Evolutionary conservation across 2,888 invertebrate genomes (phyloP), one percentile per base, ranked within the genome.

Genomic region (Caenorhabditis uteleia): DNA sequence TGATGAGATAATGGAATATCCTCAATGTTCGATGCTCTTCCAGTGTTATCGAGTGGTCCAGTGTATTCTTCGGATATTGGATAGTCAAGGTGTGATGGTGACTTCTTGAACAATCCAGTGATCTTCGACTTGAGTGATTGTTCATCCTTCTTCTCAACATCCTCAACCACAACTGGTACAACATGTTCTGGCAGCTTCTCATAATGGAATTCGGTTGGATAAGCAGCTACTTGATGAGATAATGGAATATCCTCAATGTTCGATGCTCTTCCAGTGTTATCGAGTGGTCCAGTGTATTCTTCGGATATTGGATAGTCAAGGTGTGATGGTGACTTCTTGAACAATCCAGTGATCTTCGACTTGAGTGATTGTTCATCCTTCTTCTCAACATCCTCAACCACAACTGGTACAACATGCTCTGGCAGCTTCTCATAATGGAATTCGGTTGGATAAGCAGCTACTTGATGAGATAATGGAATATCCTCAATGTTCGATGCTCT

Each of bases 221-320:
- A 75, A 36, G 66, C 64, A 38, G 53, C 21, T 10, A 77, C 73
- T 39, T 70, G 61, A n/a, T 53, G 51, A 10, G 60, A 59, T 29
- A 76, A 51, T 25, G 75, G 73, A 12, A 53, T 29, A 14, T 60
- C 64, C 10, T 59, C 61, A 39, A 76, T 58, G 49, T 75, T 74
- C 14, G 20, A 25, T 7, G 46, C 21, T n/a, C 60, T 34, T 26
- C 27, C 23, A 33, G 66, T 67, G n/a, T 55, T 42, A 16, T 65
- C 59, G 18, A 69, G 38, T 34, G 67, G 70, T 33, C 75, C 75
- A 7, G 48, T 51, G 29, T 62, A 76, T 26, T 31, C 38, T 29
- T 67, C 74, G 29, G 72, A 44, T 29, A 44, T 42, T 34, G 64
- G 75, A 34, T 70, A 72, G 46, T 70, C 69, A n/a, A 49, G 54